phyloP scores from a whole-genome alignment of 2,113 vertebrate species.

The Eulemur macaco region DNA sequence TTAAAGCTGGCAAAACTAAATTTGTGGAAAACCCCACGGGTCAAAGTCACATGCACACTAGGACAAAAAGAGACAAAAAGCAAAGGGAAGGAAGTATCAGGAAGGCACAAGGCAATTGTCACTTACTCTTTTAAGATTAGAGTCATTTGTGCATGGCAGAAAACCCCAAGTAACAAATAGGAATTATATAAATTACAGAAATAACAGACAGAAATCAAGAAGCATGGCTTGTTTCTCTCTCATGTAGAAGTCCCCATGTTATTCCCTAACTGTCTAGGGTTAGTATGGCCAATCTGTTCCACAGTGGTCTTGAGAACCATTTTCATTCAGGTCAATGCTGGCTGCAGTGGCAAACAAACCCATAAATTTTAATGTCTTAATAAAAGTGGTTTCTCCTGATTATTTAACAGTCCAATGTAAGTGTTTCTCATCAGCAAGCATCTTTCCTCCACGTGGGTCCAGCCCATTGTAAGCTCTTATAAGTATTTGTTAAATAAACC shows the following conservation, averaged over 20 bases:
- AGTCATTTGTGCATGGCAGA: not conserved
- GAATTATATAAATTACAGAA: not conserved
- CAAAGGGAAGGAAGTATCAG: not conserved
- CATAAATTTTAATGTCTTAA: not conserved
- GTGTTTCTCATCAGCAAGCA: not conserved
- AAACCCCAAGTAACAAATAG: not conserved
- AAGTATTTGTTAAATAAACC: not conserved
- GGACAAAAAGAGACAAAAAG: not conserved
- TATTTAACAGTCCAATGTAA: not conserved
- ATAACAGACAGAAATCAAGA: not conserved
- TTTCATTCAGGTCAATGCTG: not conserved
- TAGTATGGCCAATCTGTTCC: not conserved
- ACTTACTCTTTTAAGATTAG: not conserved
- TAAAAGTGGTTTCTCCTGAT: not conserved
- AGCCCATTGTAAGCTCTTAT: not conserved
- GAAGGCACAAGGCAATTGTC: not conserved
- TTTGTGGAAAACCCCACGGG: not conserved
- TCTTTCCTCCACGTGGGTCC: not conserved
- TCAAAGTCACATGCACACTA: not conserved
- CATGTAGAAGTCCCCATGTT: fast-evolving
- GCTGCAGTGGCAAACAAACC: not conserved
- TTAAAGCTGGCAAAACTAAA: not conserved
- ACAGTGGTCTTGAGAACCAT: not conserved
- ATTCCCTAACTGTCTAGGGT: not conserved
- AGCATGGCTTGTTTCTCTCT: not conserved